These are phyloP conservation scores for Passer montanus DNA, from an alignment of 2,113 vertebrate genomes.

Conservation along the genomic window DNA sequence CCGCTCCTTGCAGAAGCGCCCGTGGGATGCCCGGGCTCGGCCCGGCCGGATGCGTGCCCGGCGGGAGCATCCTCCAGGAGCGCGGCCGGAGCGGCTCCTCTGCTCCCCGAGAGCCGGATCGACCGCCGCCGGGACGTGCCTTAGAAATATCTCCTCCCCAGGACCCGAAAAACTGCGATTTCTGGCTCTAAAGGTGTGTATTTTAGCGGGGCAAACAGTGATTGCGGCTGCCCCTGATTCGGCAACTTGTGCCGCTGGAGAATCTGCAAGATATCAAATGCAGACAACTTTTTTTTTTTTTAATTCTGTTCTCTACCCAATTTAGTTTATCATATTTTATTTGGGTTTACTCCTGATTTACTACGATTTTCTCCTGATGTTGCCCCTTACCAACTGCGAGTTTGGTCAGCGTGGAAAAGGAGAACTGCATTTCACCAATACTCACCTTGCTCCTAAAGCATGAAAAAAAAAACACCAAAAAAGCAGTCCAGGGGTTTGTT, in stretches of 20 bases:
- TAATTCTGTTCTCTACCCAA: fast-evolving
- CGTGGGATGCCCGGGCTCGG: background rate
- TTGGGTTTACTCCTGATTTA: background rate
- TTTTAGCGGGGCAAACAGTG: background rate
- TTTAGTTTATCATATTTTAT: background rate
- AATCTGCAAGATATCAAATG: fast-evolving
- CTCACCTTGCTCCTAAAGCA: background rate
- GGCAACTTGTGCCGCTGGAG: background rate
- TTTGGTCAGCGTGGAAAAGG: background rate
- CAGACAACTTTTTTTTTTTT: background rate
- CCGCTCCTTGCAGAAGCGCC: background rate
- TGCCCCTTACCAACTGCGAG: background rate
- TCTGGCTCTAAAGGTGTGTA: background rate
- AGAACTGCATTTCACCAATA: background rate
- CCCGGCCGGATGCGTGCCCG: too few relatives aligned
- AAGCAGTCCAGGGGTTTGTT: background rate
- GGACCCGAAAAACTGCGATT: background rate
- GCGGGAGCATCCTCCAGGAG: background rate
- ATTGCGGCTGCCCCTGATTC: background rate
- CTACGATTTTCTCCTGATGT: background rate
- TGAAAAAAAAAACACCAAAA: background rate
- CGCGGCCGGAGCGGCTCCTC: background rate
- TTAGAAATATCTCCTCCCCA: background rate
- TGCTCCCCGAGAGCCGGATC: background rate
- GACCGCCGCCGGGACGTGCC: background rate